Evolutionary conservation across 2,113 vertebrate species (phyloP).

Genomic region (Excalfactoria chinensis): DNA sequence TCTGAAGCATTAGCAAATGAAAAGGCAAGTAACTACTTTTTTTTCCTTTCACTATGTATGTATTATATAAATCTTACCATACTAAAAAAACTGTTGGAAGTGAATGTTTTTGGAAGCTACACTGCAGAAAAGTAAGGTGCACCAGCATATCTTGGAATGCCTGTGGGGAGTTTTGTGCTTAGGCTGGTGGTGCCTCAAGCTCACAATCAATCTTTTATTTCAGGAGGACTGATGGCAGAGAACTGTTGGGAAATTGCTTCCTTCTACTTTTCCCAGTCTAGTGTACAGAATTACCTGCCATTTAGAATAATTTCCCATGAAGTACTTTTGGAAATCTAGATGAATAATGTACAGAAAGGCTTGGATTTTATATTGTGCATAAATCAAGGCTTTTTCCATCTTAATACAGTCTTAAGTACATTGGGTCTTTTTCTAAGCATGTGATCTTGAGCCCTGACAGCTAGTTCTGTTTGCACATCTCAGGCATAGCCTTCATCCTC

Average conservation of each 20-base stretch:
- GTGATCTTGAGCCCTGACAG: background rate
- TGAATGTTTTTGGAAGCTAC: background rate
- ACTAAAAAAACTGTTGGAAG: background rate
- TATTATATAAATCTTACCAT: background rate
- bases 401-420: background rate
- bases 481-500: background rate
- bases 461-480: background rate
- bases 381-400: background rate
- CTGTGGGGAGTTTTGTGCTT: constrained; percentile 3
- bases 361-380: background rate
- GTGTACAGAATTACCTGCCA: background rate
- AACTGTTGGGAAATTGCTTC: background rate
- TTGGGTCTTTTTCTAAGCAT: background rate
- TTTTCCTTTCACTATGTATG: background rate
- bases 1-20: background rate
- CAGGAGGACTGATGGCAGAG: constrained; percentile 20
- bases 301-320: constrained; percentile 16
- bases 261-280: background rate
- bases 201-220: background rate
- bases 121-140: background rate
- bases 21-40: background rate
- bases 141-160: background rate
- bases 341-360: background rate
- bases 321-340: background rate
- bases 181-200: background rate